A percentile compares a stretch with the other conserved stretches of the same genome.
These are phyloP conservation scores for Tupiocoris notatus DNA, from an alignment of 2,888 invertebrate genomes.

Conservation along the genomic window DNA sequence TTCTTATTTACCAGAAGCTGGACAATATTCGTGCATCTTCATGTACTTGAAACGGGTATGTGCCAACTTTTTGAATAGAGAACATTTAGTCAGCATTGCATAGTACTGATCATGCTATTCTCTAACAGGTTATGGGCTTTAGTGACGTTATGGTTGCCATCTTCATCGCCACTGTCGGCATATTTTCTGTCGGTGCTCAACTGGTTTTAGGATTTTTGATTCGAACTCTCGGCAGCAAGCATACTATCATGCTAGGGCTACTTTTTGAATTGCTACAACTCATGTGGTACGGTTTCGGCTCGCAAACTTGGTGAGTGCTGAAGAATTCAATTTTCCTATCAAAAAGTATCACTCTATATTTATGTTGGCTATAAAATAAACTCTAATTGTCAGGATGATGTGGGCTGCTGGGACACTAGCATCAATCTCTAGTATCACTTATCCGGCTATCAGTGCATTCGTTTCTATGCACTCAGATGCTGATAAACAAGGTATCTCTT, in stretches of 20 bases:
- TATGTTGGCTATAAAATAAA: neutral
- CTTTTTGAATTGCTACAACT: conserved; percentile 95
- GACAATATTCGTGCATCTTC: conserved; percentile 99
- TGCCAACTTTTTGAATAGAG: conserved; percentile 45
- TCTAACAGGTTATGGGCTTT: conserved; percentile 83
- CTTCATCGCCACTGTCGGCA: conserved; percentile 95
- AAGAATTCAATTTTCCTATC: neutral
- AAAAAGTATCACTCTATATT: neutral
- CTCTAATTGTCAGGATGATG: conserved; percentile 75
- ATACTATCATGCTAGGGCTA: conserved; percentile 95
- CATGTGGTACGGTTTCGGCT: conserved; percentile 96
- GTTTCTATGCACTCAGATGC: conserved; percentile 96
- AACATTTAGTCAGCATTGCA: neutral
- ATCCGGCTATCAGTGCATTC: conserved; percentile 98
- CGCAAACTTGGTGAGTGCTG: conserved; percentile 76
- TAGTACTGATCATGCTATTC: neutral
- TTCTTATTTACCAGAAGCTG: conserved; percentile 96
- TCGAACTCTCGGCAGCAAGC: conserved; percentile 88
- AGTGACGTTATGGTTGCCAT: conserved; percentile 92
- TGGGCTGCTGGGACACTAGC: conserved; percentile 98
- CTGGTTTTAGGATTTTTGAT: conserved; percentile 80
- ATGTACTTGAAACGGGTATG: conserved; percentile 91
- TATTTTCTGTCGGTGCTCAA: conserved; percentile 93
- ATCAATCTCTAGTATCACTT: conserved; percentile 93
- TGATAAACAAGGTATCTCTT: conserved; percentile 81